Conservation (phyloP, 2,888 invertebrate species). For the Amphipyra tragopoginis region DNA sequence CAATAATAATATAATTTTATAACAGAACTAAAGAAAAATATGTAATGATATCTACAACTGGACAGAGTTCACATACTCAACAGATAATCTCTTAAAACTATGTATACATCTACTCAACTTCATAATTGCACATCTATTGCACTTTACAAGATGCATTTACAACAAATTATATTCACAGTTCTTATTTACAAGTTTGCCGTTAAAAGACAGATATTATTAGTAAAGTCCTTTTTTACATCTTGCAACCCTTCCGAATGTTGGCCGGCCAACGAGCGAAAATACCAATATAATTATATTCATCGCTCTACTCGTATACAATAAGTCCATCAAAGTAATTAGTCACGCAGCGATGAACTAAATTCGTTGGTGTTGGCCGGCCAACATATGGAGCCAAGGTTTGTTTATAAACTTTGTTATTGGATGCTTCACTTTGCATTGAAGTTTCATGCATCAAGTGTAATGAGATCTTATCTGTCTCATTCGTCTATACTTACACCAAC, state of each 20-base stretch:
- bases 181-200: conserved; percentile 74
- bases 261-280: conserved; percentile 1
- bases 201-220: conserved; percentile 28
- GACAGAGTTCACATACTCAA: conserved; percentile 83
- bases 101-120: conserved; percentile 88
- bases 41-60: conserved; percentile 79
- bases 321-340: background rate
- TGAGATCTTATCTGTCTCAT: conserved; percentile 10
- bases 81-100: conserved; percentile 77
- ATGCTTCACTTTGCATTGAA: conserved; percentile 12
- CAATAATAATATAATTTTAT: conserved; percentile 23
- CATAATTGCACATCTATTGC: conserved; percentile 88
- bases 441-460: conserved; percentile 11
- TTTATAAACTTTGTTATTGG: conserved; percentile 10
- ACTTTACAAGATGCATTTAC: conserved; percentile 89
- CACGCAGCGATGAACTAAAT: conserved; percentile 1
- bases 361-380: conserved; percentile 13
- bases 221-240: conserved; percentile 33
- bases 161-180: conserved; percentile 87
- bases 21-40: conserved; percentile 58
- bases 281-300: background rate
- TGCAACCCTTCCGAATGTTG: conserved; percentile 16
- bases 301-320: conserved; percentile 20
- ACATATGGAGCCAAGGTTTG: conserved; percentile 18
- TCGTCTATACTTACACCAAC: conserved; percentile 31